Conservation (phyloP, 2,888 invertebrate genomes). For the Blastobasis adustella region DNA sequence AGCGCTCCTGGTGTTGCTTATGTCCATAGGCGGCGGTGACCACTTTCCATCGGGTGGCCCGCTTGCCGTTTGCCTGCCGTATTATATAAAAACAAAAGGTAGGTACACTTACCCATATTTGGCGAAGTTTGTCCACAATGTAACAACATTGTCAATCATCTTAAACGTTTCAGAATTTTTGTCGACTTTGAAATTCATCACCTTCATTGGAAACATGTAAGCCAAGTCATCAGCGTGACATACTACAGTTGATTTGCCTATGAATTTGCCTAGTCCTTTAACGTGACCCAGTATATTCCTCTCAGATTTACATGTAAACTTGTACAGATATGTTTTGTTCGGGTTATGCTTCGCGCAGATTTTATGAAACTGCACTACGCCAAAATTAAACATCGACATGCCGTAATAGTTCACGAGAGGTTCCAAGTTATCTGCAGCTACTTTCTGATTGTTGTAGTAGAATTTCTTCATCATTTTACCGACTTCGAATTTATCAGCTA, state of each 20-base stretch:
- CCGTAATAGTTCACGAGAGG: not conserved
- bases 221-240: constrained; percentile 29
- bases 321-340: constrained; percentile 31
- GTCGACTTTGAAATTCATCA: constrained; percentile 14
- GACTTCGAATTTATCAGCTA: constrained; percentile 30
- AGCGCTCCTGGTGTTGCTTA: no score
- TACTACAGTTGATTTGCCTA: constrained; percentile 16
- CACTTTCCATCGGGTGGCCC: no score
- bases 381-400: not conserved
- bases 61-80: no score
- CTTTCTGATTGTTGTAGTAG: constrained; percentile 27
- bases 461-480: constrained; percentile 32
- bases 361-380: not conserved
- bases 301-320: constrained; percentile 31
- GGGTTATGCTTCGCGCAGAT: constrained; percentile 3
- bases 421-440: constrained; percentile 14
- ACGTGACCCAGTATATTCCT: constrained; percentile 23
- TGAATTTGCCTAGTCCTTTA: constrained; percentile 8
- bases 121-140: constrained; percentile 37
- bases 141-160: constrained; percentile 26
- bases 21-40: no score
- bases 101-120: constrained; percentile 30
- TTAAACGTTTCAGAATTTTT: constrained; percentile 19
- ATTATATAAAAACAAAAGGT: no score
- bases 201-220: constrained; percentile 26